Evolutionary conservation across 2,797 vertebrate genomes (phyloP).

Genomic region (Epinephelus coioides): DNA sequence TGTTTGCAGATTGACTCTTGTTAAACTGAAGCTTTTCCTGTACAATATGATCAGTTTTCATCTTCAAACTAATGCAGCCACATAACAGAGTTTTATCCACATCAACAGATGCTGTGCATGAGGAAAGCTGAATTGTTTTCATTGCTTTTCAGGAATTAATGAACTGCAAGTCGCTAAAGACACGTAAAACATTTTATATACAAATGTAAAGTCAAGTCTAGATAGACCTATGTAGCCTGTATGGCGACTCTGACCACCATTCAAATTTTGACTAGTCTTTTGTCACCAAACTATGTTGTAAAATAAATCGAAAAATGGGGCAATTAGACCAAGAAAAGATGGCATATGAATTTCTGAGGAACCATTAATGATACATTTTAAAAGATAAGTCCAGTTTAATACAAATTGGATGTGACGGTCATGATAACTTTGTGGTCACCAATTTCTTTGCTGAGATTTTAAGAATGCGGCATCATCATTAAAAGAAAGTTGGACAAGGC

Average conservation of each 20-base stretch:
- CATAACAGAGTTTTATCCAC: neutral
- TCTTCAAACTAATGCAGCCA: neutral
- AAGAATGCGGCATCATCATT: neutral
- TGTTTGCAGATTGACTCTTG: neutral
- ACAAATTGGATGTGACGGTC: neutral
- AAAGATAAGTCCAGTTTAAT: neutral
- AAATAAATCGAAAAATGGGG: neutral
- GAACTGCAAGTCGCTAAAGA: neutral
- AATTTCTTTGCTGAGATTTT: neutral
- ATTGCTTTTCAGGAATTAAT: neutral
- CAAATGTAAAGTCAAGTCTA: neutral
- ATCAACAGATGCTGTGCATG: neutral
- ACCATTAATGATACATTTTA: neutral
- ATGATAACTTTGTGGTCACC: neutral
- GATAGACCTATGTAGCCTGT: neutral
- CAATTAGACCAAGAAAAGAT: neutral
- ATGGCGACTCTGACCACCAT: neutral
- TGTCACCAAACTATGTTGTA: neutral
- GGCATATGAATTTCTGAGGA: neutral
- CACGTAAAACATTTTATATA: neutral
- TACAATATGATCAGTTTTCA: neutral
- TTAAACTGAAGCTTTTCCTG: neutral
- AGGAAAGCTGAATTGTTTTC: neutral
- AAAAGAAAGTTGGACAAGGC: too few species aligned
- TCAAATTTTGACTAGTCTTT: neutral